Evolutionary conservation across 2,797 vertebrate species (phyloP).

Genomic region (Hipposideros larvatus): DNA sequence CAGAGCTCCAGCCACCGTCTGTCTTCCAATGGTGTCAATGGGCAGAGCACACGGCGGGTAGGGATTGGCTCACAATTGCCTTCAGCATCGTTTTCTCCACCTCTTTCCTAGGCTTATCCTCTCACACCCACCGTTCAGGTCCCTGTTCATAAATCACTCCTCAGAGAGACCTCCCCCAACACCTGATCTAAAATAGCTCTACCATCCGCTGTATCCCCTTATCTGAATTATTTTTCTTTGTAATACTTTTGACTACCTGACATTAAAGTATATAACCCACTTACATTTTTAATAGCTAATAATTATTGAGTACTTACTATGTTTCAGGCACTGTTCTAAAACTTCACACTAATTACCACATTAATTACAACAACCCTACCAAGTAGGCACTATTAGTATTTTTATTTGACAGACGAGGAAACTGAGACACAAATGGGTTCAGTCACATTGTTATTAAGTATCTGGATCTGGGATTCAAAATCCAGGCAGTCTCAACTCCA

Average conservation of each 20-base stretch:
- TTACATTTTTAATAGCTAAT: slow-evolving; percentile 16
- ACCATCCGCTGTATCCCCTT: background rate
- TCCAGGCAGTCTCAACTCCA: background rate
- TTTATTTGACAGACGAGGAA: slow-evolving; percentile 19
- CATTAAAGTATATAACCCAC: background rate
- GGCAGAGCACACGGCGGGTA: no score
- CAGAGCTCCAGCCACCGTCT: background rate
- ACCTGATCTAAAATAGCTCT: background rate
- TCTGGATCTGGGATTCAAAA: slow-evolving; percentile 4
- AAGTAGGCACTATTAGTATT: background rate
- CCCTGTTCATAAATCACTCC: background rate
- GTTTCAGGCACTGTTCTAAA: background rate
- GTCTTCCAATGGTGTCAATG: background rate
- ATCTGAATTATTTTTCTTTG: slow-evolving; percentile 14
- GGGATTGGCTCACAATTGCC: background rate
- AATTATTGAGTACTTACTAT: background rate
- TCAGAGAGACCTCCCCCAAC: background rate
- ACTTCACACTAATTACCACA: background rate
- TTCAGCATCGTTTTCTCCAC: background rate
- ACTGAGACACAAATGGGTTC: slow-evolving; percentile 3
- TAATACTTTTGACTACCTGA: background rate
- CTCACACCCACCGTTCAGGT: background rate
- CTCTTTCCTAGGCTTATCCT: background rate
- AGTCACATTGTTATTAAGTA: background rate
- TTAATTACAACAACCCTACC: background rate